Evolutionary conservation across 2,888 invertebrate genomes (phyloP).

Genomic region (Elgonia sp.): DNA sequence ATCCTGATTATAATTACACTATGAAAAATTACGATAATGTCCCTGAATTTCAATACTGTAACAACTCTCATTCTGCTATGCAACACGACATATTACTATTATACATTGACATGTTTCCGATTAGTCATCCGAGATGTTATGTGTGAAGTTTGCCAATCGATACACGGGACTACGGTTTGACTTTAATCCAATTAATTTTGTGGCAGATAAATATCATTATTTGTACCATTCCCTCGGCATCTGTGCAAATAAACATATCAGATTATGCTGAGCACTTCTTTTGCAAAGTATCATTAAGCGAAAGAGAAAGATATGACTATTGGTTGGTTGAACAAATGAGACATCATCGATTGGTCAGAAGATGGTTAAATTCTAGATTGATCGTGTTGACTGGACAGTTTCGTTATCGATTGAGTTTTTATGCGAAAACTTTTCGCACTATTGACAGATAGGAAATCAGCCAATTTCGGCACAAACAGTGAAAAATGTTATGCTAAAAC

Average conservation of each 20-base stretch:
- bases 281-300: neutral
- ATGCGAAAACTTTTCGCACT: neutral
- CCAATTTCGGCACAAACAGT: neutral
- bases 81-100: no score
- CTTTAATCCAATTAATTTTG: neutral
- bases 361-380: neutral
- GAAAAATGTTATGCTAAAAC: neutral
- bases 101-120: constrained; percentile 54
- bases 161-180: neutral
- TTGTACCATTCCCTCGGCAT: neutral
- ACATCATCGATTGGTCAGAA: constrained; percentile 1
- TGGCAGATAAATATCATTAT: neutral
- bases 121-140: constrained; percentile 57
- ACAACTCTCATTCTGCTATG: no score
- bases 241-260: constrained; percentile 12
- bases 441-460: constrained; percentile 2
- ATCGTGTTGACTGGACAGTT: neutral
- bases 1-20: no score
- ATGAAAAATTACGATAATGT: no score
- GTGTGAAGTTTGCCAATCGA: neutral
- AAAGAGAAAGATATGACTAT: neutral
- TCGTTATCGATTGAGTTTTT: neutral
- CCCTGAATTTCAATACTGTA: no score
- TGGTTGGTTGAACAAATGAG: neutral
- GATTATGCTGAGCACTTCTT: neutral